Percentiles rank a stretch among this genome's conserved stretches.
Evolutionary conservation across 2,113 vertebrate species (phyloP).

Genomic region (Monarcha castaneiventris): DNA sequence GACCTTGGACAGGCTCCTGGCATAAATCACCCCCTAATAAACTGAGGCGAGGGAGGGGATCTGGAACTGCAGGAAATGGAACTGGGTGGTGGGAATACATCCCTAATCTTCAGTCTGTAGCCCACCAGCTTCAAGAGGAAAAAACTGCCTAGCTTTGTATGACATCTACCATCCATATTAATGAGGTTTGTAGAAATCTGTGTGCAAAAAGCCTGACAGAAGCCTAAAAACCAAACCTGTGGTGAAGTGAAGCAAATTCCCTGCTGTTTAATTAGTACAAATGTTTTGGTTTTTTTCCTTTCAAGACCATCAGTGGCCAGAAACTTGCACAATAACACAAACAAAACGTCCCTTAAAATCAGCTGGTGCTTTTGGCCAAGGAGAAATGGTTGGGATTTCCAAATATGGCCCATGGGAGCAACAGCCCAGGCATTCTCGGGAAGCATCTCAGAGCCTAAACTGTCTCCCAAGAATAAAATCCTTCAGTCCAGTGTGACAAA

Average conservation of each 20-base stretch:
- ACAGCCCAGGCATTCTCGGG: constrained; percentile 2
- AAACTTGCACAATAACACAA: constrained; percentile 18
- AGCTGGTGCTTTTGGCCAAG: constrained; percentile 40
- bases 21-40: background rate
- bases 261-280: constrained; percentile 33
- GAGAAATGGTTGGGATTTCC: constrained; percentile 44
- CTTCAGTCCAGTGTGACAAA: background rate
- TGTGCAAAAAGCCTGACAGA: background rate
- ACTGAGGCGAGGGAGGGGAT: background rate
- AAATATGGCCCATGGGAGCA: constrained; percentile 56
- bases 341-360: constrained; percentile 38
- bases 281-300: background rate
- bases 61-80: background rate
- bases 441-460: constrained; percentile 24
- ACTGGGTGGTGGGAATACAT: background rate
- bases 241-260: background rate
- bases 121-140: rapidly evolving
- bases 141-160: background rate
- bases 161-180: background rate
- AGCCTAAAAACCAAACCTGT: background rate
- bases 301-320: constrained; percentile 2
- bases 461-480: constrained; percentile 48
- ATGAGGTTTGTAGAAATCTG: background rate
- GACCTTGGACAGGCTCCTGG: background rate
- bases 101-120: background rate